Evolutionary conservation across 1,140 invertebrate species (phyloP).

Genomic region (Drosophila nasuta): DNA sequence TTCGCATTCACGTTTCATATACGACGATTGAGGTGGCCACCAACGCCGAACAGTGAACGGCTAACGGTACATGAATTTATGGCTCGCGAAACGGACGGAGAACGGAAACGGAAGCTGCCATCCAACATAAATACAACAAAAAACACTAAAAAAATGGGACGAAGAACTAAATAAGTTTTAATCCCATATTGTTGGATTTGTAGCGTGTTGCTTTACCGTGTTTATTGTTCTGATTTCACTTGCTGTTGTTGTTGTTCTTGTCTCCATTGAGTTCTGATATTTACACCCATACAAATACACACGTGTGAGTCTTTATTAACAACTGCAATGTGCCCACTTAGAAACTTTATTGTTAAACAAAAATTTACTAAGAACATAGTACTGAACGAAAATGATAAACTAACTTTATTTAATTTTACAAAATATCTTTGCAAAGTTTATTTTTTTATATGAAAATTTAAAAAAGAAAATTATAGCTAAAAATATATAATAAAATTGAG

Average conservation of each 20-base stretch:
- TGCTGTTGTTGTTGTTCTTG: neutral
- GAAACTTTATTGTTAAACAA: no score
- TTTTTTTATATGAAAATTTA: no score
- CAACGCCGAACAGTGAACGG: conserved; percentile 10
- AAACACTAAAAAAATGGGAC: conserved; percentile 19
- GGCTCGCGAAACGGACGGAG: conserved; percentile 16
- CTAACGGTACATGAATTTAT: conserved; percentile 64
- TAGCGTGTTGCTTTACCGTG: conserved; percentile 44
- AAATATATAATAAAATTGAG: no score
- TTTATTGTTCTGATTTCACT: conserved; percentile 1
- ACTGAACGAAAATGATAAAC: no score
- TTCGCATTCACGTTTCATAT: conserved; percentile 46
- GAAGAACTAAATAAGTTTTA: conserved; percentile 75
- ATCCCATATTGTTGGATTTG: conserved; percentile 74
- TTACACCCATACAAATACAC: conserved; percentile 9
- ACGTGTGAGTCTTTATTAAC: no score
- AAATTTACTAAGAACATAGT: no score
- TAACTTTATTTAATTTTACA: no score
- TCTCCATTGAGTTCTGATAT: neutral
- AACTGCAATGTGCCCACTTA: no score
- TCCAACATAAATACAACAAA: conserved; percentile 12
- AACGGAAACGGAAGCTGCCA: conserved; percentile 19
- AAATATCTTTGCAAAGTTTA: no score
- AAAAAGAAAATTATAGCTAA: no score
- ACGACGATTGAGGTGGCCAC: conserved; percentile 33